These are phyloP conservation scores for Malurus alboscapulatus DNA, from an alignment of 2,113 vertebrate species.

Conservation along the genomic window DNA sequence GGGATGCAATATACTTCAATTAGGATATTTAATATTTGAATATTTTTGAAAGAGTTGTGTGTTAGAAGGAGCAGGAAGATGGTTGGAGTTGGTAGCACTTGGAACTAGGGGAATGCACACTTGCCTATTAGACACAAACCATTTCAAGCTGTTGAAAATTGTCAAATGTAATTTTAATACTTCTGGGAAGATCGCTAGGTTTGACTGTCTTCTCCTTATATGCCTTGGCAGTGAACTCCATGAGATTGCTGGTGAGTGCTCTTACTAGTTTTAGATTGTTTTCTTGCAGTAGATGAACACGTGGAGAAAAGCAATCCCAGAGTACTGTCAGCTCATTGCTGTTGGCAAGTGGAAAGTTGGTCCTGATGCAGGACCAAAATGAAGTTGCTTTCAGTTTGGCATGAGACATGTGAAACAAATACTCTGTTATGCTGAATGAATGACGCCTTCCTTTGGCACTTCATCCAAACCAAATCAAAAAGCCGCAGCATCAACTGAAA, in stretches of 20 bases:
- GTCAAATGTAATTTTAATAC: neutral
- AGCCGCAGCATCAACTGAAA: neutral
- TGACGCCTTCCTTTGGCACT: neutral
- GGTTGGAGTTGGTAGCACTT: neutral
- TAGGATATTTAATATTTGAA: neutral
- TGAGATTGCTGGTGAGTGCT: neutral
- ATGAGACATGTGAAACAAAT: neutral
- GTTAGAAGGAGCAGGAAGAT: neutral
- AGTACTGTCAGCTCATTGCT: neutral
- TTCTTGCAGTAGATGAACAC: neutral
- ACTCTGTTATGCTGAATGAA: neutral
- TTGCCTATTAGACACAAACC: neutral
- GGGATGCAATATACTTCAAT: neutral
- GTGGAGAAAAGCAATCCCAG: neutral
- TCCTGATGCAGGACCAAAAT: neutral
- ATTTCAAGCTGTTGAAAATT: neutral
- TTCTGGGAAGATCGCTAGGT: neutral
- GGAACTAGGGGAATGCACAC: neutral
- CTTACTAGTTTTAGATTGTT: neutral
- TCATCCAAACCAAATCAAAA: constrained; percentile 16
- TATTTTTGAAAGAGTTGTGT: neutral
- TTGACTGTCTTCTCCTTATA: neutral
- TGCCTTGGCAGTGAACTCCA: neutral
- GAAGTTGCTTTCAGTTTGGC: neutral
- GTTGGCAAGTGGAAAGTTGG: neutral